Conservation (phyloP, 2,888 invertebrate genomes). For the Drosophila nr. perissopoda region DNA sequence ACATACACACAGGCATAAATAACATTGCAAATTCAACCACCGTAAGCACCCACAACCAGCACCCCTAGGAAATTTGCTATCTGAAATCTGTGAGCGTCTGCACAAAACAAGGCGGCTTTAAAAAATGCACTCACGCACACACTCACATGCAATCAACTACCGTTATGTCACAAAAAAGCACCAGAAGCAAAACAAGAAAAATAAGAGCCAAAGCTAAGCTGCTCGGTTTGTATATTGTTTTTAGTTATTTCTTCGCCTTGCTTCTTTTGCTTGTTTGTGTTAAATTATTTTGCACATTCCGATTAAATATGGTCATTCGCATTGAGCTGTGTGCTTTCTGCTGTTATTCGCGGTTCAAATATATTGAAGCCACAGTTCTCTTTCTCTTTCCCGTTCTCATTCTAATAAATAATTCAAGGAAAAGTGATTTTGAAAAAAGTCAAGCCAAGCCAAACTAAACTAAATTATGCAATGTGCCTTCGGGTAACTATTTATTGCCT, state of each 20-base stretch:
- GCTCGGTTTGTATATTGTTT: conserved; percentile 56
- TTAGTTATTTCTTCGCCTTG: conserved; percentile 16
- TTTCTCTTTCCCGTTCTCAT: conserved; percentile 15
- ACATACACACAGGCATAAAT: conserved; percentile 28
- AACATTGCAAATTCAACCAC: conserved; percentile 31
- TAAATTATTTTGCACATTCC: conserved; percentile 65
- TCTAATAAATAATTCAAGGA: conserved; percentile 24
- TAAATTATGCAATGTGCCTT: conserved; percentile 56
- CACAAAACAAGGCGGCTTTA: conserved; percentile 26
- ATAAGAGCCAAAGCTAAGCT: conserved; percentile 41
- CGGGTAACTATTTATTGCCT: conserved; percentile 30
- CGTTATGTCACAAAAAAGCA: conserved; percentile 70
- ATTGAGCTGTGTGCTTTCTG: conserved; percentile 20
- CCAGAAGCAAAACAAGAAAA: conserved; percentile 40
- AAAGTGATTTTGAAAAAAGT: conserved; percentile 28
- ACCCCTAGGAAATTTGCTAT: not conserved
- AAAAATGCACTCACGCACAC: conserved; percentile 13
- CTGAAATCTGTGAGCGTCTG: conserved; percentile 6
- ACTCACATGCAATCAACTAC: conserved; percentile 34
- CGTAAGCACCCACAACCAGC: not conserved
- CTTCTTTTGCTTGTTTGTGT: conserved; percentile 21
- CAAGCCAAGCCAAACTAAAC: conserved; percentile 9
- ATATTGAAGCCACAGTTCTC: conserved; percentile 12
- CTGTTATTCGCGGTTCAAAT: conserved; percentile 24
- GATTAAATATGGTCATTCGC: conserved; percentile 34